Evolutionary conservation across 2,888 invertebrate species (phyloP).

Genomic region (Nezara viridula): DNA sequence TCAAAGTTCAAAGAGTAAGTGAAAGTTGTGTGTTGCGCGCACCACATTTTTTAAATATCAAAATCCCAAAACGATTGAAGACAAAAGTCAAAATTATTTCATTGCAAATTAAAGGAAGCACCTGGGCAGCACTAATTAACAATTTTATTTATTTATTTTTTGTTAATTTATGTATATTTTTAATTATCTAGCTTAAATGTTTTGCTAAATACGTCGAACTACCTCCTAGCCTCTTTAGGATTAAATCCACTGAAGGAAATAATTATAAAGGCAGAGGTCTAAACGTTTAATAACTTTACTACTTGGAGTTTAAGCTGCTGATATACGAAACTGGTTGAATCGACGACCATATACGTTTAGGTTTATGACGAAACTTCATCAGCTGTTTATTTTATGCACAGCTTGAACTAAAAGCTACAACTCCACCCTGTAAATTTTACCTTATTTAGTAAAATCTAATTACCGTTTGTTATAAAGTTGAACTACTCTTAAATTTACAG

Average conservation of each 20-base stretch:
- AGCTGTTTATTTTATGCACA: neutral
- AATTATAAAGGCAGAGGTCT: neutral
- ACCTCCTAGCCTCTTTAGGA: neutral
- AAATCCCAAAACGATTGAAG: too few species aligned
- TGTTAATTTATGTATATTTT: too few species aligned
- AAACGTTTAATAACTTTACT: neutral
- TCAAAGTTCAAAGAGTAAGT: too few species aligned
- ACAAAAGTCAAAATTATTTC: too few species aligned
- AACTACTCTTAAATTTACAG: neutral
- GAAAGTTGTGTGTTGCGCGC: too few species aligned
- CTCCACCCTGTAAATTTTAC: neutral
- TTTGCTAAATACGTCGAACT: neutral
- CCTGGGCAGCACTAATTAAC: too few species aligned
- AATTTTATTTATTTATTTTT: too few species aligned
- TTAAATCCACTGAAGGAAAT: neutral
- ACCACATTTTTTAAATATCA: too few species aligned
- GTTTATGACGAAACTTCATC: conserved; percentile 1
- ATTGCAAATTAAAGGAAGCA: too few species aligned
- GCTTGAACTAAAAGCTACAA: neutral
- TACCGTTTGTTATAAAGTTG: neutral
- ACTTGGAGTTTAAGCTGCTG: neutral
- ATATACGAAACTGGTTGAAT: neutral
- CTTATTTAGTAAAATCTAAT: neutral
- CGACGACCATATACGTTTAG: neutral
- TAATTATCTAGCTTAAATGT: neutral